Conservation (phyloP, 2,888 invertebrate species). For the Orthosia incerta region DNA sequence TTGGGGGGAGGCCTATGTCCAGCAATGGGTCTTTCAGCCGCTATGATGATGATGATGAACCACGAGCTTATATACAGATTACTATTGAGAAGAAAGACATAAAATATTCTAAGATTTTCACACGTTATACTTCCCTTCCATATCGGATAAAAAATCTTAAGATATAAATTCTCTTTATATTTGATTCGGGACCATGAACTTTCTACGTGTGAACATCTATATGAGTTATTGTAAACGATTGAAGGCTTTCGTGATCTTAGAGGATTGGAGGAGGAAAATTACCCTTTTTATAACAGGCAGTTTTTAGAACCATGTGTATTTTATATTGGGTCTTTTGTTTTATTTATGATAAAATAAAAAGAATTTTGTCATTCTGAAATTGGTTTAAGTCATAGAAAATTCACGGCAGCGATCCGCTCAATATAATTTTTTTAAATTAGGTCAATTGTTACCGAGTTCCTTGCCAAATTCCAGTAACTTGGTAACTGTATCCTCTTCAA, state of each 20-base stretch:
- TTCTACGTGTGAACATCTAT: slow-evolving; percentile 3
- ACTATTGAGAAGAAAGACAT: no score
- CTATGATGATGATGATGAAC: no score
- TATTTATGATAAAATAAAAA: background rate
- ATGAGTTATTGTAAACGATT: slow-evolving; percentile 1
- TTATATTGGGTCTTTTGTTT: background rate
- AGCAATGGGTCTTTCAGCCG: no score
- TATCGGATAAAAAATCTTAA: slow-evolving; percentile 1
- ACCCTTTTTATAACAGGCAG: background rate
- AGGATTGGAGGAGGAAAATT: background rate
- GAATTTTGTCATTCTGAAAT: background rate
- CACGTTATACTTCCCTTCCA: background rate
- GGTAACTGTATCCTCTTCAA: background rate
- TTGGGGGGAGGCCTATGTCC: no score
- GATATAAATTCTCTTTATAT: background rate
- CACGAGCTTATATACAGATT: no score
- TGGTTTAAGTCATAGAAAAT: background rate
- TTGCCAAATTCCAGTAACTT: background rate
- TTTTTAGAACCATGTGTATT: background rate
- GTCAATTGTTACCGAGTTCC: background rate
- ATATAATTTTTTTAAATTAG: background rate
- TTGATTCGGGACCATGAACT: no score
- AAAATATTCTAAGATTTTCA: background rate
- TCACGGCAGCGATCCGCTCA: no score
- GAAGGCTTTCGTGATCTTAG: background rate